Percentiles rank a stretch among this genome's conserved stretches.
Evolutionary conservation across 2,888 invertebrate genomes (phyloP).

Genomic region (Bembecia ichneumoniformis): DNA sequence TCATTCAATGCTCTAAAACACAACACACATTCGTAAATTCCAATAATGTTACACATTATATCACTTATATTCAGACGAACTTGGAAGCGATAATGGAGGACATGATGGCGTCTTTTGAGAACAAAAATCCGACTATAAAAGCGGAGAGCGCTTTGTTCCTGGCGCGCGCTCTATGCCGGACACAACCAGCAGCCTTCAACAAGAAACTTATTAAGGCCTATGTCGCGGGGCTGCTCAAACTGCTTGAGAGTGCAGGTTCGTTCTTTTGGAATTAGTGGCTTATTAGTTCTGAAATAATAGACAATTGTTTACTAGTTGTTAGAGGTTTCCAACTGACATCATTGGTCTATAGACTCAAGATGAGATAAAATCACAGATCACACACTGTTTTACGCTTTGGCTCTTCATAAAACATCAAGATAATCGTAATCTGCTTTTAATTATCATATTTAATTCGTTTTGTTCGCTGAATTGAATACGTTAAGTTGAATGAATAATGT

Average conservation of each 20-base stretch:
- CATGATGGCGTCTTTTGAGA: constrained; percentile 86
- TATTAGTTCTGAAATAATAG: too few species aligned
- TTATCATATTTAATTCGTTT: too few species aligned
- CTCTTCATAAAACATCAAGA: too few species aligned
- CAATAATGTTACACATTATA: background rate
- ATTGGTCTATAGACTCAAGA: too few species aligned
- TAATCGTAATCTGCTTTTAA: too few species aligned
- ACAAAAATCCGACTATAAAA: constrained; percentile 93
- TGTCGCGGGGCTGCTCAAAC: constrained; percentile 82
- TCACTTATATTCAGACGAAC: constrained; percentile 73
- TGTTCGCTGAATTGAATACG: too few species aligned
- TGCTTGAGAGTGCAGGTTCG: constrained; percentile 81
- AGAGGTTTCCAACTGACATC: too few species aligned
- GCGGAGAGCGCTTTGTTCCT: constrained; percentile 89
- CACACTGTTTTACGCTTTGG: too few species aligned
- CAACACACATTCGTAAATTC: background rate
- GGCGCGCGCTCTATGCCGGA: constrained; percentile 85
- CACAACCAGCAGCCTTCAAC: constrained; percentile 84
- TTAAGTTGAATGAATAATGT: too few species aligned
- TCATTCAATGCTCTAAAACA: background rate
- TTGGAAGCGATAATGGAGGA: constrained; percentile 90
- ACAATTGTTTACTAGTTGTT: too few species aligned
- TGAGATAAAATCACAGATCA: too few species aligned
- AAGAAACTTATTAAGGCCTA: constrained; percentile 92
- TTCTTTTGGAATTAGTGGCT: too few species aligned